phyloP scores from a whole-genome alignment of 2,888 invertebrate species.

The Rhagonycha fulva region DNA sequence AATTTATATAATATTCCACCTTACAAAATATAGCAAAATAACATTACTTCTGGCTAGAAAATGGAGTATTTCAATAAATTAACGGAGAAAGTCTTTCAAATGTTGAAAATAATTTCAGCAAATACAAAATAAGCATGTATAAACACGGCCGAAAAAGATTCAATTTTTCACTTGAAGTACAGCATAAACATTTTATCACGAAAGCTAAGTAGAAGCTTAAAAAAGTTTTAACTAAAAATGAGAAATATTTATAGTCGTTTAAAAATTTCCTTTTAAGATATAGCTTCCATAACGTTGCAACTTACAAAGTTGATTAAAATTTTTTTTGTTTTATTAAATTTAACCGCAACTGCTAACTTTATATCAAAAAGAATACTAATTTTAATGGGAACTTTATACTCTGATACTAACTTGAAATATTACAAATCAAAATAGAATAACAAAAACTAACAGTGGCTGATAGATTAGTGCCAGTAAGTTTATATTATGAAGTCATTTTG shows the following conservation, averaged over 20 bases:
- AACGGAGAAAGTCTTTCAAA: background rate
- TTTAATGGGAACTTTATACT: background rate
- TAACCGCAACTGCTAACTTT: conserved; percentile 22
- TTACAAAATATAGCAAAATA: background rate
- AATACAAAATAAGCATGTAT: background rate
- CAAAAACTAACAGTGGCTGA: background rate
- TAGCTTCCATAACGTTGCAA: conserved; percentile 16
- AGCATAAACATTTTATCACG: conserved; percentile 2
- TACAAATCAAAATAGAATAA: background rate
- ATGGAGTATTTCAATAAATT: background rate
- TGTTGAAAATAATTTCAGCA: background rate
- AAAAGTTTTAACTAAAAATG: conserved; percentile 21
- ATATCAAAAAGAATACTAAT: background rate
- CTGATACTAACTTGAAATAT: background rate
- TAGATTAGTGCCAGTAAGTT: too few species aligned
- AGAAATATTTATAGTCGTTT: conserved; percentile 20
- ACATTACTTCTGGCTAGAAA: background rate
- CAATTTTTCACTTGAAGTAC: background rate
- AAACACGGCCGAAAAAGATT: background rate
- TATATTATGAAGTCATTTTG: too few species aligned
- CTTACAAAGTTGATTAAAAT: conserved; percentile 28
- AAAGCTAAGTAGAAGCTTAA: conserved; percentile 6
- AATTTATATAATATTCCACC: background rate
- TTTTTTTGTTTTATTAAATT: conserved; percentile 20
- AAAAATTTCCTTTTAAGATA: conserved; percentile 13